Base-by-base conservation (phyloP, 2,797 vertebrate genomes). In the Clarias laeviceps region DNA sequence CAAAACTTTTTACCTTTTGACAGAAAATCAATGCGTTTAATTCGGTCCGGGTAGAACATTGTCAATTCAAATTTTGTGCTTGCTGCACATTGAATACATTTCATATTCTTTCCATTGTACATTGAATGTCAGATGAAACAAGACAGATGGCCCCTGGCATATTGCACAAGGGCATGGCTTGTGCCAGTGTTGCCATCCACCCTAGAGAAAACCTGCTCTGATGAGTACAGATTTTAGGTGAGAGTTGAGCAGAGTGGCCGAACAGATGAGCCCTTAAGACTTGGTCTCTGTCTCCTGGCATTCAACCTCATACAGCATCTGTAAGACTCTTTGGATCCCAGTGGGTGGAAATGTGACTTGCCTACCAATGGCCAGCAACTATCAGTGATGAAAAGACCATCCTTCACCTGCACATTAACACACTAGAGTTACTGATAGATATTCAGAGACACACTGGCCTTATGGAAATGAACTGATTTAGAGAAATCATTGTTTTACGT, bases 91-190 rank as follows among this genome's bases (percentile, higher is more conserved):
- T 69, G 65, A 82, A 68, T 69, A 82, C 68, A 20, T 24, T 82
- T 82, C 11, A 27, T 15, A 57, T 11, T 8, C 40, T 68, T 68
- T 64, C 20, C 59, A 79, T 45, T 56, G 80, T 57, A 77, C 80
- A 84, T 34, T 37, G 70, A 73, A 87, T 79, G 45, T 79, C 80
- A 80, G 65, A 81, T 85, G 80, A 56, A 87, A 72, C 77, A 6
- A 79, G 83, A 83, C 79, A 87, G 80, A 85, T 15, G 68, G 65
- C 84, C 83, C 17, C 27, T 65, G 74, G 87, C 79, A 40, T 34
- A 84, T 80, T 83, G 65, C 80, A 82, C 72, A 83, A 84, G 56
- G 73, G 32, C 70, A 68, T 72, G 79, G 59, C 45, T 57, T 65
- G 66, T 80, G 65, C 59, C 80, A 85, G 37, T 29, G 73, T 84